Evolutionary conservation across 2,888 invertebrate species (phyloP), one percentile per base, ranked within the genome.

Genomic region (Lysandra coridon): DNA sequence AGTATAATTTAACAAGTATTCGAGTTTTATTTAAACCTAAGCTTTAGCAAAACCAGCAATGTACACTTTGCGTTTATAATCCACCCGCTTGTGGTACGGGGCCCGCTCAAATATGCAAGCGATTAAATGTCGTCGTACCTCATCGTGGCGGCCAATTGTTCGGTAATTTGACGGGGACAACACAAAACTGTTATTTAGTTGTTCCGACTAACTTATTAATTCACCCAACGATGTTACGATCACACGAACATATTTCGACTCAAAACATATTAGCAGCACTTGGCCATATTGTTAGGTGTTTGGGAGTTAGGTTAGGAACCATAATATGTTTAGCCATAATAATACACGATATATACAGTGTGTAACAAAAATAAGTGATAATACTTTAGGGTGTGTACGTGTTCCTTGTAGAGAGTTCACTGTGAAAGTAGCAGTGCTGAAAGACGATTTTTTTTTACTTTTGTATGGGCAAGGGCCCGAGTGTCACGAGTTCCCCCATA

Each of bases 81-180:
- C 76, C 75, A 80, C 60, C 80, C 53, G 74, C 53, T 49, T 5
- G 33, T 17, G 4, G 69, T 81, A 78, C 64, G 53, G 53, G 79
- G 79, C 81, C 86, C 82, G 86, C 87, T 92, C 85, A 85, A 89
- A 88, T 89, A 92, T 93, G 90, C 88, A 91, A 87, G 86, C 91
- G 93, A 92, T 92, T 91, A 92, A 92, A 90, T 89, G 91, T 83
- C 82, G 87, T 85, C 87, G 84, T 84, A 86, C 87, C 86, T 86
- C 53, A 57, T 44, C 84, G 82, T 83, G 81, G 82, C 81, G 81
- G 82, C 82, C 82, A 85, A 85, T 84, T 83, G 87, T 89, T 86
- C 88, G 85, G 89, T 92, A 91, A 93, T 91, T 90, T 88, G 83
- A 86, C 86, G 85, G 87, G 85, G 84, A 87, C 86, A 85, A 85